Evolutionary conservation across 1,140 invertebrate genomes (phyloP), one percentile per base, ranked within the genome.

Genomic region (Meloidogyne hapla): DNA sequence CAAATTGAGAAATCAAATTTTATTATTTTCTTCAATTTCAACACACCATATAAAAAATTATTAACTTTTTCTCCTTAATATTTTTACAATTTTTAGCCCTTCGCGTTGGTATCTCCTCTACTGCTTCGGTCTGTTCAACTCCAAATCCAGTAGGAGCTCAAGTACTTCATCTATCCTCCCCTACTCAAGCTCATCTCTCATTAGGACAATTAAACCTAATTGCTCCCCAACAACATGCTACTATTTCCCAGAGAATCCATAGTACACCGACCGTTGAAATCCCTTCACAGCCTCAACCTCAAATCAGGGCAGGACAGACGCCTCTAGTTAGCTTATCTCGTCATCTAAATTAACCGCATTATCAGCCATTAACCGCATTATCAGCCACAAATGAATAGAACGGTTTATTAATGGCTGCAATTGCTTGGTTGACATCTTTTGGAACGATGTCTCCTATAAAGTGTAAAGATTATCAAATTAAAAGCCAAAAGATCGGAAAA

Each of bases 251-350:
- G 13, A 38, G 61, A 33, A 45, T 56, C 26, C 68, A 62, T 23
- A 62, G 48, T 13, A 61, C 64, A 21, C 23, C 68, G 26, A 15
- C 38, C 2, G 28, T 64, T 64, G 79, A 80, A 33, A 80, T 80
- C 33, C 80, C 79, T 12, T 80, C 79, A 15, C 79, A 80, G 56
- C 79, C 79, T 28, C 79, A 82, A 62, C 79, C 79, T 1, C 79
- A 80, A 67, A 63, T 80, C 18, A n/a, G 48, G n/a, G 48, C 48
- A 6, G 48, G 18, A 56, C 48, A 42, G 12, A 8, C 9, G n/a
- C 48, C 48, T 18, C 18, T 56, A 56, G 48, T 56, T 56, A n/a
- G 48, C n/a, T n/a, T n/a, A n/a, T n/a, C n/a, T n/a, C n/a, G n/a
- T n/a, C n/a, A n/a, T n/a, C n/a, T n/a, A n/a, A n/a, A n/a, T n/a